Evolutionary conservation across 2,888 invertebrate species (phyloP).

Genomic region (Acanthosoma haemorrhoidale): DNA sequence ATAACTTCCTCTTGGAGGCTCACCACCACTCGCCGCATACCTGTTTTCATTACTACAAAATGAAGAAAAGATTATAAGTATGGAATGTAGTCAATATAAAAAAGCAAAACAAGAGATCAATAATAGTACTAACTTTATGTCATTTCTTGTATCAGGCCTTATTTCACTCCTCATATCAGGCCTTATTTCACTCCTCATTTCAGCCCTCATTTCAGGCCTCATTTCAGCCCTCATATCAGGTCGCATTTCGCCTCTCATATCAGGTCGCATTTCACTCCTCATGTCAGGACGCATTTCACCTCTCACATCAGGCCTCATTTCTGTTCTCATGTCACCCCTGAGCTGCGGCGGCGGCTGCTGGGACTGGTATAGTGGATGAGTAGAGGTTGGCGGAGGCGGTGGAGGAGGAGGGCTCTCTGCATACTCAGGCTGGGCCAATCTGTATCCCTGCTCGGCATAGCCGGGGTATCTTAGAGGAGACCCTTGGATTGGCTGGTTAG

Average conservation of each 20-base stretch:
- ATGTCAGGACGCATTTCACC: background rate
- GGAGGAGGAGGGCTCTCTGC: conserved; percentile 52
- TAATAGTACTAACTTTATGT: too few species aligned
- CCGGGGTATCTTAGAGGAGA: conserved; percentile 35
- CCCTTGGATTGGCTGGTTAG: conserved; percentile 32
- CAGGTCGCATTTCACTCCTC: background rate
- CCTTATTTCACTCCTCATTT: background rate
- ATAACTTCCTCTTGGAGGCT: conserved; percentile 58
- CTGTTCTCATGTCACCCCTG: background rate
- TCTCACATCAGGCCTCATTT: background rate
- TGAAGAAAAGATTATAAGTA: too few species aligned
- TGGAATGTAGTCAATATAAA: too few species aligned
- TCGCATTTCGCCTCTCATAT: background rate
- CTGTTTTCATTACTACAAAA: conserved; percentile 40
- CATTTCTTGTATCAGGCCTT: background rate
- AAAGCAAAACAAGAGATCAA: too few species aligned
- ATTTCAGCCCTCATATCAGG: background rate
- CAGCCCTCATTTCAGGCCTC: conserved; percentile 17
- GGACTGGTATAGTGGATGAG: conserved; percentile 60
- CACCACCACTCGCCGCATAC: conserved; percentile 60
- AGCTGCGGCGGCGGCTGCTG: conserved; percentile 26
- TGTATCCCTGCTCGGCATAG: conserved; percentile 45
- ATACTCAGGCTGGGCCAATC: conserved; percentile 34
- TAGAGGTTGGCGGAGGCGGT: conserved; percentile 63
- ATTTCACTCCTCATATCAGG: background rate